Conservation (phyloP, 2,797 vertebrate species). For the Podargus strigoides region DNA sequence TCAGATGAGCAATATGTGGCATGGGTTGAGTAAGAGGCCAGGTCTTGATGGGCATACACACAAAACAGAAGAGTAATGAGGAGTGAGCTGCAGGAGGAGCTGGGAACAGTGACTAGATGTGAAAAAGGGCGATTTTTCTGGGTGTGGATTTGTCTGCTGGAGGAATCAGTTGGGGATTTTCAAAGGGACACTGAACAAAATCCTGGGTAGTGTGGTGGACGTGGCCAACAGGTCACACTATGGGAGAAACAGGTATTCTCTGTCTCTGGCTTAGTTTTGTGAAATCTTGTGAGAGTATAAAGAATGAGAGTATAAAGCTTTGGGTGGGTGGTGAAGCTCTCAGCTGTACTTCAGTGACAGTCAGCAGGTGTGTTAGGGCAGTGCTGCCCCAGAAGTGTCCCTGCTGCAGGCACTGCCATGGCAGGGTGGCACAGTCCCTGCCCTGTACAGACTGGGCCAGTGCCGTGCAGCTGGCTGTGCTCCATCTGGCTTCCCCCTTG, state of each 20-base stretch:
- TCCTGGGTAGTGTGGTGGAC: background rate
- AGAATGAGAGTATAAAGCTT: background rate
- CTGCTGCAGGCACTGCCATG: background rate
- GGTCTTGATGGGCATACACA: background rate
- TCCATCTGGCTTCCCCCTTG: background rate
- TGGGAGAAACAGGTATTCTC: background rate
- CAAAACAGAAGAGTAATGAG: background rate
- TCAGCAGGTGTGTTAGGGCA: background rate
- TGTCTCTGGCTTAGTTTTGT: background rate
- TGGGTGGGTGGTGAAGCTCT: background rate
- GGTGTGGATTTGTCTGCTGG: background rate
- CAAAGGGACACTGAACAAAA: background rate
- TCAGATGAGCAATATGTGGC: background rate
- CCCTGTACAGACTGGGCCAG: background rate
- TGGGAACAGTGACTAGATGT: background rate
- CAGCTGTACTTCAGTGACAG: background rate
- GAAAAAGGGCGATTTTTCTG: background rate
- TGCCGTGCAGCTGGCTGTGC: too few relatives aligned
- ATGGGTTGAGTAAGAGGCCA: background rate
- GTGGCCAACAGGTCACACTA: background rate
- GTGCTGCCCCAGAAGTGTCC: background rate
- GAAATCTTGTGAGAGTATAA: background rate
- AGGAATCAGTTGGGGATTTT: background rate
- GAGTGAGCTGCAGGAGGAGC: background rate
- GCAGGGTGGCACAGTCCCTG: background rate